Percentiles rank a stretch among this genome's conserved stretches.
These are phyloP conservation scores for Myotis myotis DNA, from an alignment of 2,797 vertebrate genomes.

Conservation along the genomic window DNA sequence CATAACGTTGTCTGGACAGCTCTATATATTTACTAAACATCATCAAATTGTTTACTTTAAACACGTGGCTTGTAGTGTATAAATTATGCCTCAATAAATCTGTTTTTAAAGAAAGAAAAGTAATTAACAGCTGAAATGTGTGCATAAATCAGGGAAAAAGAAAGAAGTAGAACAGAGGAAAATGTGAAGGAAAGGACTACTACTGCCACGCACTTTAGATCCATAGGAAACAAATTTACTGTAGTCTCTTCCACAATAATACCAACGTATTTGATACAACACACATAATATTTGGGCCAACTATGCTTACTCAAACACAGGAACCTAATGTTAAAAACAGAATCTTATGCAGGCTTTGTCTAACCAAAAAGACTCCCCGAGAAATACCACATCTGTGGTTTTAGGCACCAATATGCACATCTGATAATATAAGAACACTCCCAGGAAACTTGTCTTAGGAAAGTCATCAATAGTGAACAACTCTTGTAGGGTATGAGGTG, in stretches of 20 bases:
- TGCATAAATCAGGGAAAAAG: neutral
- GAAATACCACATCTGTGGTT: conserved; percentile 35
- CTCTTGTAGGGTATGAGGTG: neutral
- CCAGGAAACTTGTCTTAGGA: neutral
- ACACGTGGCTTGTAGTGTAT: neutral
- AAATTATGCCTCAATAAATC: neutral
- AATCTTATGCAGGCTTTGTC: neutral
- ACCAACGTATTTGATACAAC: neutral
- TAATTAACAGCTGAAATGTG: conserved; percentile 6
- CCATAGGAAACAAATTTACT: neutral
- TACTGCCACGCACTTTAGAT: neutral
- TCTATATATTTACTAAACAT: conserved; percentile 26
- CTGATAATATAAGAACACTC: conserved; percentile 8
- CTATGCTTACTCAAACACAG: neutral
- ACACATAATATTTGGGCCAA: neutral
- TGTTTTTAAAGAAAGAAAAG: conserved; percentile 16
- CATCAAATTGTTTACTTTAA: neutral
- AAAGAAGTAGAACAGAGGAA: neutral
- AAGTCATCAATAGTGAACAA: neutral
- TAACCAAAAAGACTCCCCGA: neutral
- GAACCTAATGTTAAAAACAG: conserved; percentile 45
- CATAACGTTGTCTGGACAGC: neutral
- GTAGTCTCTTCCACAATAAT: conserved; percentile 37
- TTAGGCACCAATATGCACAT: neutral
- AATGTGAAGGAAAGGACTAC: neutral